Evolutionary conservation across 2,797 vertebrate species (phyloP).

Genomic region (Sebastes cheni): DNA sequence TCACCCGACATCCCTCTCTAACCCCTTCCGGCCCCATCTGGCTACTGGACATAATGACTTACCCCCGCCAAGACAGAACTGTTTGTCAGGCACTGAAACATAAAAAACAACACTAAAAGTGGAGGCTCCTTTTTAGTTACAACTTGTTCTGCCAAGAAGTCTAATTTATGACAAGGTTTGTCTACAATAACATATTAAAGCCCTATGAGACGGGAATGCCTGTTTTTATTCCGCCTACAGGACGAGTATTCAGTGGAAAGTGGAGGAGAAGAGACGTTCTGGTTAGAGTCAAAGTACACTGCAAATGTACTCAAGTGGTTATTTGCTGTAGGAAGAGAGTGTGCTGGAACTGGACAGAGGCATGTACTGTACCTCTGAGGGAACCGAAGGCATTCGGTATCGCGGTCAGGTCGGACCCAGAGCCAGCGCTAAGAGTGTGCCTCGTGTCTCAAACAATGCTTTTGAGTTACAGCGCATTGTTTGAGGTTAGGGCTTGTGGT

Average conservation of each 20-base stretch:
- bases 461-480: conserved; percentile 61
- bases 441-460: conserved; percentile 70
- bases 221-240: conserved; percentile 61
- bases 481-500: conserved; percentile 59
- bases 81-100: conserved; percentile 54
- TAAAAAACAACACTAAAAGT: conserved; percentile 55
- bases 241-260: conserved; percentile 54
- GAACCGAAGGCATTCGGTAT: conserved; percentile 48
- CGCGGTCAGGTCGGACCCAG: conserved; percentile 45
- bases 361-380: conserved; percentile 36
- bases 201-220: conserved; percentile 48
- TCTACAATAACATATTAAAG: conserved; percentile 76
- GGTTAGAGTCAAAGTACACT: conserved; percentile 48
- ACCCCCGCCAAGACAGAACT: conserved; percentile 42
- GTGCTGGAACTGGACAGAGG: conserved; percentile 38
- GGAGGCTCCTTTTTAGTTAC: conserved; percentile 59
- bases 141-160: conserved; percentile 62
- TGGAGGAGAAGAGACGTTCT: conserved; percentile 46
- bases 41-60: conserved; percentile 51
- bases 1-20: conserved; percentile 23
- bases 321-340: conserved; percentile 40
- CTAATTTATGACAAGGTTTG: conserved; percentile 71
- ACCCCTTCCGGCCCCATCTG: conserved; percentile 37
- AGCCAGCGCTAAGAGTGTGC: conserved; percentile 61
- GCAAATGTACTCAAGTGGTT: conserved; percentile 53